Base-by-base conservation (phyloP, 2,797 vertebrate genomes). In the Prionace glauca region DNA sequence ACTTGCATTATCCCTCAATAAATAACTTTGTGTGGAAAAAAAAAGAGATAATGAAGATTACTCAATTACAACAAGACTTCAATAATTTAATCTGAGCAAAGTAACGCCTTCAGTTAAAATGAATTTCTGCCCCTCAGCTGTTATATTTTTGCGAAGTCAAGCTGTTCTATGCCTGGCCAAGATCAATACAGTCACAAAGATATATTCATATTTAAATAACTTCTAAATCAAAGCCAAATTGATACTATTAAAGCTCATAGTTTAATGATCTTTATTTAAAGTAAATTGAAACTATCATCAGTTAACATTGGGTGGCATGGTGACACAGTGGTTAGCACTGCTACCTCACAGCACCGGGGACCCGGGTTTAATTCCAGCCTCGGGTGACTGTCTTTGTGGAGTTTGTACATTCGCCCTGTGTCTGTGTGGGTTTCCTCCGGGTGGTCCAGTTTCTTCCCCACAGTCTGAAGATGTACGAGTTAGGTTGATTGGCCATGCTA, bases 171-270 rank as follows among this genome's bases (percentile, higher is more conserved):
- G 3, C 45, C 71, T 71, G 67, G 20, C 36, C 36, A 71, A 72
- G 36, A 41, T 45, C 3, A 9, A 45, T 24, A 45, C 67, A 26
- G 24, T 50, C 36, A 94, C 65, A 41, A 72, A 72, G 9, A 72
- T 9, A 20, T 4, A 5, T 26, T 94, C 67, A 72, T 88, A 65
- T n/a, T 94, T 94, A 45, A 24, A 14, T 72, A 41, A 69, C 14
- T 72, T 94, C 45, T 94, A 72, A 65, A 94, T 29, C 92, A 94
- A 45, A 94, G 69, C 36, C 36, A 72, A 93, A 94, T 69, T 72
- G 26, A 94, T 72, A 72, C 3, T 29, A 50, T 74, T 94, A 71
- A 72, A 36, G 22, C 41, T 94, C 67, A 74, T 29, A 74, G 71
- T 29, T 9, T 74, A 26, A 74, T 26, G 71, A 29, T 90, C 60